Percentiles rank a stretch among this genome's conserved stretches.
Conservation (phyloP, 2,797 vertebrate genomes). For the Eremophila alpestris region DNA sequence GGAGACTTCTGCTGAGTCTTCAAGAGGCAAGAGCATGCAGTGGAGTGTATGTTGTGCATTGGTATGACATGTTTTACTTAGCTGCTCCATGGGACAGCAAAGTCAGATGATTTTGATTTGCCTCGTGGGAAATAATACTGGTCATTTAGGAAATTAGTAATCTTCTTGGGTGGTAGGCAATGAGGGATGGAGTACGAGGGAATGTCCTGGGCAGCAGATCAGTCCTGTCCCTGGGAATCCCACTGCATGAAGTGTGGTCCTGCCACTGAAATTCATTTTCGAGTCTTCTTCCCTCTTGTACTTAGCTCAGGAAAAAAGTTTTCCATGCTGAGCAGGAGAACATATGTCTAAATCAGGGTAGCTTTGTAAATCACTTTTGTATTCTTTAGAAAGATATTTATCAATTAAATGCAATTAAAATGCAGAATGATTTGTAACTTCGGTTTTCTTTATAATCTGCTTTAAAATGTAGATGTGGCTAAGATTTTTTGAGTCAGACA, state of each 20-base stretch:
- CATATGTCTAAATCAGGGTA: not conserved
- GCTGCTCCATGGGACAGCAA: not conserved
- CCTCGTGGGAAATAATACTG: not conserved
- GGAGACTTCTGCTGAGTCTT: not conserved
- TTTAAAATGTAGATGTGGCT: not conserved
- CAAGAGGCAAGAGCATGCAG: not conserved
- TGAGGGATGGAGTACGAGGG: not conserved
- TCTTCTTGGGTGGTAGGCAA: not conserved
- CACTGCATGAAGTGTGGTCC: not conserved
- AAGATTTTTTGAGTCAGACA: not conserved
- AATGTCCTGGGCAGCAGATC: not conserved
- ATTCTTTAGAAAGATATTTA: not conserved
- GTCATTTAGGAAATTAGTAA: not conserved
- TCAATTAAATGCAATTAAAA: not conserved
- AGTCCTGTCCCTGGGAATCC: not conserved
- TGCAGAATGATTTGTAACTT: not conserved
- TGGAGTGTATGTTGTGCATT: not conserved
- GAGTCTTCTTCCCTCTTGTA: not conserved
- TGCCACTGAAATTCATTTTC: not conserved
- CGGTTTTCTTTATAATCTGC: not conserved
- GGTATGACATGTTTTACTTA: not conserved
- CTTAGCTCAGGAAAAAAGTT: not conserved
- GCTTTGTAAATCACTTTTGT: not conserved
- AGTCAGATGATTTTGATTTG: not conserved
- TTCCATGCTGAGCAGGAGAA: not conserved